phyloP scores from a whole-genome alignment of 1,140 invertebrate genomes.

The Trichonephila clavipes region DNA sequence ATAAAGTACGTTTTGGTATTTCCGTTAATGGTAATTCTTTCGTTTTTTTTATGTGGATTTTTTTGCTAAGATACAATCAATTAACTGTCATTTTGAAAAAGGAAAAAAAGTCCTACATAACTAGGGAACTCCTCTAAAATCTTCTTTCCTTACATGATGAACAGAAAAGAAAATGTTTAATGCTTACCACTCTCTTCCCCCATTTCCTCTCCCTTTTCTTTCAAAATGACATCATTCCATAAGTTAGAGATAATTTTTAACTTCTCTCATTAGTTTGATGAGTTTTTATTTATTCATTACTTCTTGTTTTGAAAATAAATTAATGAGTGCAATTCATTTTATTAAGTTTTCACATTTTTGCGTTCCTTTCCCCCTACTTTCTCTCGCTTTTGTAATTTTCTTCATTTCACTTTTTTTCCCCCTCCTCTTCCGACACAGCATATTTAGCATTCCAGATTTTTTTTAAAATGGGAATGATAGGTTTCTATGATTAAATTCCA shows the following conservation, averaged over 20 bases:
- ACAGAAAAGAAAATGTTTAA: not conserved
- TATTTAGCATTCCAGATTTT: not conserved
- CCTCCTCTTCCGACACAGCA: not conserved
- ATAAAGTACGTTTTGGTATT: not conserved
- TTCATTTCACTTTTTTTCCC: not conserved
- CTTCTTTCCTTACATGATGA: not conserved
- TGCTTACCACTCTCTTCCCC: not conserved
- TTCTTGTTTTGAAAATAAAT: conserved; percentile 33
- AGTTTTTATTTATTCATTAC: conserved; percentile 51
- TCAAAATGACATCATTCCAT: not conserved
- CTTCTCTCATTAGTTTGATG: conserved; percentile 18
- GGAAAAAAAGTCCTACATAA: too few relatives aligned
- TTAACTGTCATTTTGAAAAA: not conserved
- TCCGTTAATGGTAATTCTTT: not conserved
- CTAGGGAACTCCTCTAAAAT: not conserved
- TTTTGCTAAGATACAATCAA: not conserved
- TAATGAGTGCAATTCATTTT: conserved; percentile 35
- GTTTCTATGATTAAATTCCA: not conserved
- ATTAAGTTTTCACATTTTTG: conserved; percentile 8
- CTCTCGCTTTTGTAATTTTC: not conserved
- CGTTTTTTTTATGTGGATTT: not conserved
- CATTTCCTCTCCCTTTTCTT: not conserved
- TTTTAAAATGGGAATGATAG: not conserved
- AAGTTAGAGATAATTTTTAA: conserved; percentile 28
- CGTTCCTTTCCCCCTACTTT: not conserved